A percentile compares a stretch with the other conserved stretches of the same genome.
Conservation (phyloP, 2,888 invertebrate genomes). For the Petrolisthes cinctipes region DNA sequence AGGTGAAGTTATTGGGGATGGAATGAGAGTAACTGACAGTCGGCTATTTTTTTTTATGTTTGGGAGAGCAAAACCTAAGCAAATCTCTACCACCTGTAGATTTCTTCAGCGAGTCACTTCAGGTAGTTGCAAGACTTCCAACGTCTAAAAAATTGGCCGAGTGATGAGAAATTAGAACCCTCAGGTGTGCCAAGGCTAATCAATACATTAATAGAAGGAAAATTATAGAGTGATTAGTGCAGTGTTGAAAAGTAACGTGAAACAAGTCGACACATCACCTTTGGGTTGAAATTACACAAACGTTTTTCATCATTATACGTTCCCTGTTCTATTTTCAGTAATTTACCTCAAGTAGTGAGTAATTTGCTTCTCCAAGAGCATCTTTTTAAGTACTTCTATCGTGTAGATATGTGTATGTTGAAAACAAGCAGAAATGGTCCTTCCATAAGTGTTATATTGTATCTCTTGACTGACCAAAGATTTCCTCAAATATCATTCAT, state of each 20-base stretch:
- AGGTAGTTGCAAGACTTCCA: too few species aligned
- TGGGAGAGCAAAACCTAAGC: not conserved
- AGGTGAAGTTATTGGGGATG: conserved; percentile 42
- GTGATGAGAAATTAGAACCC: too few species aligned
- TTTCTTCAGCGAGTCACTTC: too few species aligned
- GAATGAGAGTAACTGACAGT: conserved; percentile 24
- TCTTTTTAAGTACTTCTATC: conserved; percentile 60
- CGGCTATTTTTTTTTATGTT: too few species aligned
- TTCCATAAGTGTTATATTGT: conserved; percentile 60
- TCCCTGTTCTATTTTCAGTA: conserved; percentile 44
- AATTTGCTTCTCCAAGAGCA: conserved; percentile 61
- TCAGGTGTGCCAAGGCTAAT: too few species aligned
- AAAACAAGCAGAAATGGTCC: conserved; percentile 51
- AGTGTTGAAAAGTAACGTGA: conserved; percentile 9
- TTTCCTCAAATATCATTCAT: conserved; percentile 61
- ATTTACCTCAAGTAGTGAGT: conserved; percentile 55
- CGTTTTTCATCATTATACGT: conserved; percentile 34
- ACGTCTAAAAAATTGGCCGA: too few species aligned
- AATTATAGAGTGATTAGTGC: conserved; percentile 11
- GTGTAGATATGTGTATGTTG: conserved; percentile 61
- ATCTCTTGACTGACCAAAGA: conserved; percentile 63
- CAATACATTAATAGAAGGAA: too few species aligned
- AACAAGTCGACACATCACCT: conserved; percentile 11
- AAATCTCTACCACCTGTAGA: too few species aligned
- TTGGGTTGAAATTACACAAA: conserved; percentile 12